Conservation (phyloP, 2,113 vertebrate species). For the Motacilla tschutschensis region DNA sequence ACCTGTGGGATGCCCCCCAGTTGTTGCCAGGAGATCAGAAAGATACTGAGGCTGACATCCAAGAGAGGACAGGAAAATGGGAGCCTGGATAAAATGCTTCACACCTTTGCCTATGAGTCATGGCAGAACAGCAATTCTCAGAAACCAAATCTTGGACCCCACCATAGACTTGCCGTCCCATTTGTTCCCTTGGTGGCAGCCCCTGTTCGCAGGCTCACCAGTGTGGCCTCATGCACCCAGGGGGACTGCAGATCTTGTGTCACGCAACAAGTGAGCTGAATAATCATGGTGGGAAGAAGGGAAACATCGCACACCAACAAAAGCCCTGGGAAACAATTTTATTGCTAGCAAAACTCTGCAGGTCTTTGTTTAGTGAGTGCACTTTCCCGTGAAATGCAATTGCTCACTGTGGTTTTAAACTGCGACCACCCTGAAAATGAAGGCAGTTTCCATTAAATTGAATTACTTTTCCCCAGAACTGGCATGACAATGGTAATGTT, state of each 20-base stretch:
- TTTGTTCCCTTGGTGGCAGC: neutral
- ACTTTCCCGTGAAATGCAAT: conserved; percentile 6
- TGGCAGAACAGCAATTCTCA: accelerated
- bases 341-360: neutral
- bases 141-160: neutral
- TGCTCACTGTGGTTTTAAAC: conserved; percentile 33
- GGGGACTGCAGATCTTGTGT: neutral
- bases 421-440: neutral
- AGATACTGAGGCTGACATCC: neutral
- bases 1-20: accelerated
- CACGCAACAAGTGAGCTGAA: neutral
- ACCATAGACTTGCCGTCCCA: neutral
- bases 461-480: neutral
- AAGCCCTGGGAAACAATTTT: neutral
- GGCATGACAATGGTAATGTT: neutral
- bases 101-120: accelerated
- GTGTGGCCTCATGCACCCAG: neutral
- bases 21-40: neutral
- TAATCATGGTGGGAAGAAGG: neutral
- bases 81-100: neutral
- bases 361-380: neutral
- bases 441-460: conserved; percentile 13
- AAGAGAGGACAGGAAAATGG: neutral
- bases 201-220: neutral
- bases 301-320: neutral